Percentiles rank a stretch among this genome's conserved stretches.
These are phyloP conservation scores for Furnarius figulus DNA, from an alignment of 2,113 vertebrate genomes.

Conservation along the genomic window DNA sequence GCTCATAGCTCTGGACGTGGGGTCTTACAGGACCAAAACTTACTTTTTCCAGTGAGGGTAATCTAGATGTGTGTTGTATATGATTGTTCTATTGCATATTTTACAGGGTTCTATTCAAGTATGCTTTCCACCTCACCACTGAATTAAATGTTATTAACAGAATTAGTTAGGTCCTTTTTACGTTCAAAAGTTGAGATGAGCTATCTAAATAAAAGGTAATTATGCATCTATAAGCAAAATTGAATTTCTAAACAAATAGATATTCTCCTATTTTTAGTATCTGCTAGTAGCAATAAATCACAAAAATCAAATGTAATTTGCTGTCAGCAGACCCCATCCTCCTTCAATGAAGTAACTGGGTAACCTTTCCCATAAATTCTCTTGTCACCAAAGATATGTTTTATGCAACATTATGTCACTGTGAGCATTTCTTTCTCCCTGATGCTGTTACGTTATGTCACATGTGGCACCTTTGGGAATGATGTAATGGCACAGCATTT, in stretches of 20 bases:
- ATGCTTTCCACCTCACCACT: background rate
- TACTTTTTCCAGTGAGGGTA: background rate
- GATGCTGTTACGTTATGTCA: background rate
- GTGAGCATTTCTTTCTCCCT: background rate
- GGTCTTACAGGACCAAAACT: background rate
- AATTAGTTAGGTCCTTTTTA: background rate
- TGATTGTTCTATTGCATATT: background rate
- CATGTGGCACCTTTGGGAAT: background rate
- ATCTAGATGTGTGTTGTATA: rapidly evolving
- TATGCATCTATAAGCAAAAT: background rate
- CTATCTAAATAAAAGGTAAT: background rate
- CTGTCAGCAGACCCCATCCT: background rate
- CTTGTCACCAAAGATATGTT: background rate
- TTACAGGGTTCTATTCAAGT: background rate
- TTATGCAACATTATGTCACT: background rate
- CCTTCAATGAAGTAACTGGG: background rate
- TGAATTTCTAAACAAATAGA: background rate
- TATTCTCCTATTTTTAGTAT: background rate
- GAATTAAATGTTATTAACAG: background rate
- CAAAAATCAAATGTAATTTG: background rate
- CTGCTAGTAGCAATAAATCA: background rate
- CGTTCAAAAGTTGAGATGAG: background rate
- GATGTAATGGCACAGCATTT: background rate
- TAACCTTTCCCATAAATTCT: background rate
- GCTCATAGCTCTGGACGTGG: background rate